These are phyloP conservation scores for Corythornis leucogaster DNA, from an alignment of 2,797 vertebrate species.

Conservation along the genomic window DNA sequence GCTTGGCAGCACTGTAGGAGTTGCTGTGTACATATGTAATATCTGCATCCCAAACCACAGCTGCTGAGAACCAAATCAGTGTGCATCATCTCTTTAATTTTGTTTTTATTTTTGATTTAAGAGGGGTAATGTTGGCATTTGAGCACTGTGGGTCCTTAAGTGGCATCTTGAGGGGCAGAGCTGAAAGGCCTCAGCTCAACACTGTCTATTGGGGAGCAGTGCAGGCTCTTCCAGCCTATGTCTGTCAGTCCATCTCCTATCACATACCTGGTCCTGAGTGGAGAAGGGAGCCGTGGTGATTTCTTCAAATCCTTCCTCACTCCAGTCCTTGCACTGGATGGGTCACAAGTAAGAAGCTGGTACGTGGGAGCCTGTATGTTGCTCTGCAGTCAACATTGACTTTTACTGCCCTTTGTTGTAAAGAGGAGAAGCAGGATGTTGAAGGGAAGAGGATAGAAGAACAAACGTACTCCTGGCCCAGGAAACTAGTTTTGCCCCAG, in stretches of 20 bases:
- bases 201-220: not conserved
- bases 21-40: not conserved
- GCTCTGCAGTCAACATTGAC: not conserved
- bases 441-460: not conserved
- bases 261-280: not conserved
- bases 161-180: not conserved
- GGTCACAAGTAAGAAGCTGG: not conserved
- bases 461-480: not conserved
- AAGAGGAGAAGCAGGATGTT: not conserved
- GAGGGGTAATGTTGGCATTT: not conserved
- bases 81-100: not conserved
- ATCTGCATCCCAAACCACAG: not conserved
- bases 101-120: not conserved
- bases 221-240: not conserved
- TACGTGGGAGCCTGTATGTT: not conserved
- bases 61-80: not conserved
- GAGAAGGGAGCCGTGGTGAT: not conserved
- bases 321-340: not conserved
- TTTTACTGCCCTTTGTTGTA: not conserved
- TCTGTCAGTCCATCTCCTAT: not conserved
- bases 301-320: not conserved
- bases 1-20: fast-evolving
- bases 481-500: not conserved
- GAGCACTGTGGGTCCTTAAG: not conserved
- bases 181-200: not conserved